Base-by-base conservation (phyloP, 2,797 vertebrate genomes). In the Knipowitschia caucasica region DNA sequence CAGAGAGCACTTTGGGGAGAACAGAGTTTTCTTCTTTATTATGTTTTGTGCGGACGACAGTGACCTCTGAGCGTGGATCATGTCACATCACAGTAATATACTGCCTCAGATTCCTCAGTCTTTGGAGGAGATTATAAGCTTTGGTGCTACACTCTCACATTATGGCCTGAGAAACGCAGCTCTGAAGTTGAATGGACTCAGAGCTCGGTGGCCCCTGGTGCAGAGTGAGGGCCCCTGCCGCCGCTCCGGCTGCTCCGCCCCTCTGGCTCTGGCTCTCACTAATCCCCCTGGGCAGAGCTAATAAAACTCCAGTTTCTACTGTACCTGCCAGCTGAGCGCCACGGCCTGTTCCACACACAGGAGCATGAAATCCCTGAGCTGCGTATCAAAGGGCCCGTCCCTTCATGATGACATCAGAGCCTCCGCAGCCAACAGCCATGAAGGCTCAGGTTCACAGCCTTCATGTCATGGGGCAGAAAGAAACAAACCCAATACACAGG, bases 391-490 rank as follows among this genome's bases (percentile, higher is more conserved):
- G 89, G 57, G 15, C 61, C 69, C 66, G 68, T 55, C 67, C 70
- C 63, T 84, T 83, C 83, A 77, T 89, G 82, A 86, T 87, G 88
- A 90, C 88, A 89, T 90, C 88, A 91, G 86, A 89, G 66, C 79
- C 80, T 77, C 80, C 89, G 88, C 89, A 88, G 86, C 90, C 86
- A 90, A 91, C 84, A 90, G 64, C 86, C 91, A 82, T 91, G 89
- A 92, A 84, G 81, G 78, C 81, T 69, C 71, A 78, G 75, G 78
- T 82, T 87, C 81, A 84, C 78, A 86, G 84, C 81, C 80, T 81
- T 74, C 75, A 81, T 86, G 76, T 79, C 77, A n/a, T 56, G 43
- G 62, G 34, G 81, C 74, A 73, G 65, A 81, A 81, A 63, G 56
- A 39, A n/a, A n/a, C n/a, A n/a, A n/a, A n/a, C n/a, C 40, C 59